Conservation (phyloP, 2,888 invertebrate genomes). For the Idaea aversata region DNA sequence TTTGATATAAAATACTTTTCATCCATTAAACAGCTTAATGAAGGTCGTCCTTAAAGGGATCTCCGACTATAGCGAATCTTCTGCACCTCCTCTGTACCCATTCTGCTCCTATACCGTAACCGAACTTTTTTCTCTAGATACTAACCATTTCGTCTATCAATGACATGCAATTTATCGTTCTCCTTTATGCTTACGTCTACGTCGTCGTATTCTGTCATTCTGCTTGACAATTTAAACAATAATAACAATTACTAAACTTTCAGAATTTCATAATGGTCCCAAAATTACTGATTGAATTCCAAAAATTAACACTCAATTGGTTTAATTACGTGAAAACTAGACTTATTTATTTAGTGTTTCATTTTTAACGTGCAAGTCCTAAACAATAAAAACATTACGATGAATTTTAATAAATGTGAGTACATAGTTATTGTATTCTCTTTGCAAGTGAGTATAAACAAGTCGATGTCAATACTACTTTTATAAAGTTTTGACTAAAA, state of each 20-base stretch:
- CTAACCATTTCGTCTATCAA: conserved; percentile 8
- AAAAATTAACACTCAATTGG: background rate
- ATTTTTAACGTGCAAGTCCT: background rate
- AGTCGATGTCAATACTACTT: too few species aligned
- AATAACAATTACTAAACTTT: background rate
- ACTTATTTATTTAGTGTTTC: background rate
- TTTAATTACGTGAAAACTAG: background rate
- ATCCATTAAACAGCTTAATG: too few species aligned
- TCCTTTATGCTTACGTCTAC: background rate
- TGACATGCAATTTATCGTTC: background rate
- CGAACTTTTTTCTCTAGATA: background rate
- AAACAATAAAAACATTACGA: background rate
- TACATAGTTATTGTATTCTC: background rate
- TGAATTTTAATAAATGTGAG: background rate
- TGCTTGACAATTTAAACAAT: background rate
- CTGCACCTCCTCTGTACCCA: too few species aligned
- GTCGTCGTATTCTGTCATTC: background rate
- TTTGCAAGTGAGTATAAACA: too few species aligned
- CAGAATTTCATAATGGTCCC: background rate
- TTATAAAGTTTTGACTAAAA: too few species aligned
- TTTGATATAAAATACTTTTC: too few species aligned
- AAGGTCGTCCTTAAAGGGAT: too few species aligned
- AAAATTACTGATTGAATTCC: background rate
- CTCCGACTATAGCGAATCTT: too few species aligned
- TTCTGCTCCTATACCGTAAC: too few species aligned